Evolutionary conservation across 2,113 vertebrate genomes (phyloP), one percentile per base, ranked within the genome.

Genomic region (Pardalotus punctatus): DNA sequence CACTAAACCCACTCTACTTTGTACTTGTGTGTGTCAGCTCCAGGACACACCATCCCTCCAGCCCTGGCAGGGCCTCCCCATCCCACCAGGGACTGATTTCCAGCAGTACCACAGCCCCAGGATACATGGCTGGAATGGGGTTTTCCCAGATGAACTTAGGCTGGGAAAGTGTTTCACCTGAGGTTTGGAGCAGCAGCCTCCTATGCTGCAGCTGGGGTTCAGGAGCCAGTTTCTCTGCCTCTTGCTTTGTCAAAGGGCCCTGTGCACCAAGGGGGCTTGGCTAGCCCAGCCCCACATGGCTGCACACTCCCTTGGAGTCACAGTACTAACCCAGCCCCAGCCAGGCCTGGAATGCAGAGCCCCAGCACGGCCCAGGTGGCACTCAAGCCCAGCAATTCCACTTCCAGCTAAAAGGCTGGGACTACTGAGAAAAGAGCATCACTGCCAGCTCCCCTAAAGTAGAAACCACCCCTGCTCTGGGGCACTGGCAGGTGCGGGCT

Each of bases 81-180:
- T 33, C 14, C 29, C 18, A 9, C 40, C 60, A 31, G 29, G 29
- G 14, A 21, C 27, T 2, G 0, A 40, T 31, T 40, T 7, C 47
- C 60, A 81, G 25, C 62, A 86, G 74, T 48, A 22, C 31, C 53
- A 36, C 42, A 58, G 61, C 11, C 42, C 1, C 23, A 2, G 42
- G n/a, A 27, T 6, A 6, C 1, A 0, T 0, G 9, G 21, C 74
- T 64, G 19, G 27, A 82, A 67, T 11, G 11, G 35, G 3, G 19
- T 9, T 31, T 78, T 45, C 38, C 69, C 51, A 60, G 27, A 1
- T 3, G 1, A 23, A 47, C 14, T n/a, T 45, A 11, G 11, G 8
- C 27, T 71, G 31, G 36, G 58, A 9, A 19, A 48, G 9, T 4
- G 10, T 13, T 70, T n/a, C 62, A 45, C 6, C 29, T 2, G 6